Conservation (phyloP, 2,797 vertebrate species). For the Neostethus bicornis region DNA sequence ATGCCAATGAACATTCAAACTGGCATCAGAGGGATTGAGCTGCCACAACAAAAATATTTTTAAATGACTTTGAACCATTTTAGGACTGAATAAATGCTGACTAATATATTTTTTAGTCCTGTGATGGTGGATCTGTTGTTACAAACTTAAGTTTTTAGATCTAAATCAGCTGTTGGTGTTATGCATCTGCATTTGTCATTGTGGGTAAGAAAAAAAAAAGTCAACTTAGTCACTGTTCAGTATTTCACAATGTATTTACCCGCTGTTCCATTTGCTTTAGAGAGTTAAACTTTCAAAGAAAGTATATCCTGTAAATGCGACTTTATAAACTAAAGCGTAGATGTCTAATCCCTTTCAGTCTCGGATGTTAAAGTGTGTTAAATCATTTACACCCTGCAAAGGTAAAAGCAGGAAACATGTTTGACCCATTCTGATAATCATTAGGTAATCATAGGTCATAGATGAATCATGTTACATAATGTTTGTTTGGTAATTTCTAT, state of each 20-base stretch:
- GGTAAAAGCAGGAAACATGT: slow-evolving; percentile 29
- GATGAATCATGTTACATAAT: slow-evolving; percentile 42
- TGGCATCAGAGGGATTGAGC: slow-evolving; percentile 1
- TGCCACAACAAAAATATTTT: background rate
- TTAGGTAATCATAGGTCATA: slow-evolving; percentile 53
- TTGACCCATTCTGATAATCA: slow-evolving; percentile 47
- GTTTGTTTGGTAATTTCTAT: slow-evolving; percentile 43
- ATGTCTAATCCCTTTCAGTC: slow-evolving; percentile 34
- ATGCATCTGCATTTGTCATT: slow-evolving; percentile 32
- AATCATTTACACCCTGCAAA: slow-evolving; percentile 37
- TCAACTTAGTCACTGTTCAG: slow-evolving; percentile 25
- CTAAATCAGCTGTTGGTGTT: slow-evolving; percentile 6
- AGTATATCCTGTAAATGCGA: slow-evolving; percentile 39
- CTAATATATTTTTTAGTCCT: background rate
- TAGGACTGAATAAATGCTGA: slow-evolving; percentile 10
- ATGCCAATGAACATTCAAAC: background rate
- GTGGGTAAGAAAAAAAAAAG: slow-evolving; percentile 15
- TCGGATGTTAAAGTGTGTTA: slow-evolving; percentile 44
- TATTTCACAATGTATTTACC: slow-evolving; percentile 20
- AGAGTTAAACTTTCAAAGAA: slow-evolving; percentile 28
- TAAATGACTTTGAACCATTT: background rate
- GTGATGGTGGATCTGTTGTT: slow-evolving; percentile 9
- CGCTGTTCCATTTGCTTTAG: slow-evolving; percentile 24
- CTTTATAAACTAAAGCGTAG: slow-evolving; percentile 23
- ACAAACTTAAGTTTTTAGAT: slow-evolving; percentile 22